Percentiles rank a stretch among this genome's conserved stretches.
phyloP scores from a whole-genome alignment of 2,113 vertebrate genomes.

The Bombycilla garrulus region DNA sequence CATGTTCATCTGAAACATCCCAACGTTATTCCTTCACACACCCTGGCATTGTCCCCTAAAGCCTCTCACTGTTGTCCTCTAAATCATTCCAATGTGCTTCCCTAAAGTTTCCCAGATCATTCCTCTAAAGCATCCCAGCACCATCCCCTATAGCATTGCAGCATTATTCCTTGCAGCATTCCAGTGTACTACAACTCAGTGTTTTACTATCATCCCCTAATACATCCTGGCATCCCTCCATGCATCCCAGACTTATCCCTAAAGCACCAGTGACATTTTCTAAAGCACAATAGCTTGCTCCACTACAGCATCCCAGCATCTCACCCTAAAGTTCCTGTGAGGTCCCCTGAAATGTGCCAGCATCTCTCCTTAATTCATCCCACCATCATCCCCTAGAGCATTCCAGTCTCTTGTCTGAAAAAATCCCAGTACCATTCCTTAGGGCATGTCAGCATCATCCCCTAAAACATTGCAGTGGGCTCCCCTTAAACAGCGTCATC shows the following conservation, averaged over 20 bases:
- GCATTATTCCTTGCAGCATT: background rate
- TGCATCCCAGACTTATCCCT: background rate
- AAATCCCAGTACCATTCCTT: background rate
- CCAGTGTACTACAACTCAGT: too few relatives aligned
- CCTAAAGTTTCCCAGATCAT: background rate
- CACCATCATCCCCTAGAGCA: background rate
- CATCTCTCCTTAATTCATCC: background rate
- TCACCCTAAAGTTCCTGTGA: background rate
- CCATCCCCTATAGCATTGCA: background rate
- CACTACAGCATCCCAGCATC: background rate
- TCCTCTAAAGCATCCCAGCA: background rate
- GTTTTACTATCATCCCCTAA: background rate
- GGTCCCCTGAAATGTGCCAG: background rate
- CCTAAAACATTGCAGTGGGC: background rate
- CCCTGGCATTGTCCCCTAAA: background rate
- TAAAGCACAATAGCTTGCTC: background rate
- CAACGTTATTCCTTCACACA: background rate
- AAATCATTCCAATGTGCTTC: rapidly evolving
- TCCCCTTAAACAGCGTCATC: background rate
- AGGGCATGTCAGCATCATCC: background rate
- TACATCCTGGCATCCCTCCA: background rate
- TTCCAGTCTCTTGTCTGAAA: background rate
- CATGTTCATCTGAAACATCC: background rate
- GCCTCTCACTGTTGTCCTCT: background rate
- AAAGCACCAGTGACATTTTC: background rate